Conservation (phyloP, 2,888 invertebrate genomes). For the Platerodrilus igneus region DNA sequence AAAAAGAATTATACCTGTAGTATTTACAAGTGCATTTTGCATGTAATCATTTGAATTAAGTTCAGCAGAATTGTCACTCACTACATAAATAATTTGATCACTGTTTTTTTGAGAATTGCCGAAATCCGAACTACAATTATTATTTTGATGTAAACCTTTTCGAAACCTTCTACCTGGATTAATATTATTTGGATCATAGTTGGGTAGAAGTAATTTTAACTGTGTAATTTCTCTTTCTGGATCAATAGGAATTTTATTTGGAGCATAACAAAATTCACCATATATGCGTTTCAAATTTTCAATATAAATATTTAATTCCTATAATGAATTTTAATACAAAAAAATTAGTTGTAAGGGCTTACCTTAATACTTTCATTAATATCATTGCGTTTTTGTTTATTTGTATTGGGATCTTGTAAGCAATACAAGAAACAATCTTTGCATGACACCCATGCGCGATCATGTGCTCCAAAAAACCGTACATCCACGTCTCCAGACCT, state of each 20-base stretch:
- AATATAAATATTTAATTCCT: slow-evolving; percentile 75
- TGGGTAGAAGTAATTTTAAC: slow-evolving; percentile 61
- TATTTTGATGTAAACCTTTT: no score
- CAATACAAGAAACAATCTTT: slow-evolving; percentile 82
- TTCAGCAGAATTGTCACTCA: no score
- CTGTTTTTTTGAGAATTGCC: no score
- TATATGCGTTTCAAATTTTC: slow-evolving; percentile 66
- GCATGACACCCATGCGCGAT: slow-evolving; percentile 84
- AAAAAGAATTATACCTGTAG: no score
- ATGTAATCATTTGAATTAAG: no score
- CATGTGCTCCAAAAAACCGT: slow-evolving; percentile 92
- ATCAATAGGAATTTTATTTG: slow-evolving; percentile 64
- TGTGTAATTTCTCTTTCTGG: slow-evolving; percentile 59
- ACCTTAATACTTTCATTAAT: slow-evolving; percentile 61
- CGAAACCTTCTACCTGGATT: slow-evolving; percentile 9
- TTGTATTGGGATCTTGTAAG: slow-evolving; percentile 64
- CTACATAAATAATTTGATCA: no score
- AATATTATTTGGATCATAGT: slow-evolving; percentile 24
- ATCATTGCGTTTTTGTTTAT: slow-evolving; percentile 56
- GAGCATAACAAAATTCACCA: slow-evolving; percentile 69
- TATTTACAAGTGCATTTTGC: no score
- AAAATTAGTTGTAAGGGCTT: slow-evolving; percentile 14
- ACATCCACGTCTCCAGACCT: slow-evolving; percentile 73
- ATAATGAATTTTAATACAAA: slow-evolving; percentile 22
- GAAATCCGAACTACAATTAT: no score